Percentiles rank a stretch among this genome's conserved stretches.
Evolutionary conservation across 2,797 vertebrate species (phyloP).

Genomic region (Sciurus carolinensis): DNA sequence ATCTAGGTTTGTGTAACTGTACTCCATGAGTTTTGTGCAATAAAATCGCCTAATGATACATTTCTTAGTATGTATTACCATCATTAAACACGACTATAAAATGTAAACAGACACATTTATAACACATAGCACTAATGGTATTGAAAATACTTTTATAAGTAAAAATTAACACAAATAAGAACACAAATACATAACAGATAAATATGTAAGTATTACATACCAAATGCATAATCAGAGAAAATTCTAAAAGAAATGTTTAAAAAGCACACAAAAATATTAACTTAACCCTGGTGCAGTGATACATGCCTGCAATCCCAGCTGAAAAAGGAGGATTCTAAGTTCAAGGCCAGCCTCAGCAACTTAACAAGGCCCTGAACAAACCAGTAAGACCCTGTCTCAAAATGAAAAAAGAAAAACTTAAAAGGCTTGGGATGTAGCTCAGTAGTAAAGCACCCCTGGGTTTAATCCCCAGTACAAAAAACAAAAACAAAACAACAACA

Average conservation of each 20-base stretch:
- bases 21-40: neutral
- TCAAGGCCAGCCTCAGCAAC: too few relatives aligned
- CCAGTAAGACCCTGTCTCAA: too few relatives aligned
- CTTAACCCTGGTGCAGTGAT: too few relatives aligned
- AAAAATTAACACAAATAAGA: neutral
- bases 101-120: neutral
- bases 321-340: too few relatives aligned
- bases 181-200: neutral
- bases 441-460: too few relatives aligned
- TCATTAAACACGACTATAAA: neutral
- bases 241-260: neutral
- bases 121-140: neutral
- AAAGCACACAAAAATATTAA: constrained; percentile 33
- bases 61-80: neutral
- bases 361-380: too few relatives aligned
- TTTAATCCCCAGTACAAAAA: too few relatives aligned
- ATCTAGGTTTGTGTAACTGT: neutral
- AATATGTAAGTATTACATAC: neutral
- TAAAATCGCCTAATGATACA: neutral
- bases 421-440: too few relatives aligned
- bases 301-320: too few relatives aligned
- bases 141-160: neutral
- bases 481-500: too few relatives aligned
- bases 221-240: neutral
- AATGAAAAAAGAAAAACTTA: too few relatives aligned